A percentile compares a stretch with the other conserved stretches of the same genome.
Evolutionary conservation across 1,140 invertebrate species (phyloP).

Genomic region (Drosophila miranda): DNA sequence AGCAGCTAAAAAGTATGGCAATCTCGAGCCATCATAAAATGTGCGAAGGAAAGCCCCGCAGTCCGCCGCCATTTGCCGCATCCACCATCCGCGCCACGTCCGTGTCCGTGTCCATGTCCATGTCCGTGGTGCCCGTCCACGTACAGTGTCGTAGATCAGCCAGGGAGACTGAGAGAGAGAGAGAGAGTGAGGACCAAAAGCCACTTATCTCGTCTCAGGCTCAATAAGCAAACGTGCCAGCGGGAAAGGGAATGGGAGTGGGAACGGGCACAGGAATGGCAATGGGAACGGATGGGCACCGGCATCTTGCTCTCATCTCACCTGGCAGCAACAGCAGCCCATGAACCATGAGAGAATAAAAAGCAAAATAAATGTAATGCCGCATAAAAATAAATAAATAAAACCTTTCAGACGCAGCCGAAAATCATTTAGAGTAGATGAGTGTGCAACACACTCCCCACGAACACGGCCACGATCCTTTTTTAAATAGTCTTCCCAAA

Average conservation of each 20-base stretch:
- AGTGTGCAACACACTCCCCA: slow-evolving; percentile 1
- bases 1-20: slow-evolving; percentile 65
- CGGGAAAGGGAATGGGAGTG: slow-evolving; percentile 39
- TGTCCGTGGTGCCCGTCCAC: slow-evolving; percentile 18
- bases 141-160: slow-evolving; percentile 66
- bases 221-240: slow-evolving; percentile 59
- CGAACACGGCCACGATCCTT: too few relatives aligned
- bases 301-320: slow-evolving; percentile 56
- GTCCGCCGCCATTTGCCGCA: slow-evolving; percentile 46
- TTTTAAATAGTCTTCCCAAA: too few relatives aligned
- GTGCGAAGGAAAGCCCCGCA: slow-evolving; percentile 57
- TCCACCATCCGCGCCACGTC: background rate
- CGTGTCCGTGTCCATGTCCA: background rate
- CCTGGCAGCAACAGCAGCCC: slow-evolving; percentile 31
- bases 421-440: slow-evolving; percentile 20
- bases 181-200: slow-evolving; percentile 28
- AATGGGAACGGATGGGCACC: slow-evolving; percentile 14
- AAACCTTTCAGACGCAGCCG: slow-evolving; percentile 45
- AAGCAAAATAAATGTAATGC: slow-evolving; percentile 71
- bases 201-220: slow-evolving; percentile 67
- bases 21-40: slow-evolving; percentile 70
- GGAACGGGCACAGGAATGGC: slow-evolving; percentile 4
- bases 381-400: slow-evolving; percentile 68
- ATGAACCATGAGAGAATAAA: slow-evolving; percentile 64
- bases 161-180: slow-evolving; percentile 23